A percentile compares a stretch with the other conserved stretches of the same genome.
phyloP scores from a whole-genome alignment of 2,113 vertebrate genomes.

The Acrocephalus arundinaceus region DNA sequence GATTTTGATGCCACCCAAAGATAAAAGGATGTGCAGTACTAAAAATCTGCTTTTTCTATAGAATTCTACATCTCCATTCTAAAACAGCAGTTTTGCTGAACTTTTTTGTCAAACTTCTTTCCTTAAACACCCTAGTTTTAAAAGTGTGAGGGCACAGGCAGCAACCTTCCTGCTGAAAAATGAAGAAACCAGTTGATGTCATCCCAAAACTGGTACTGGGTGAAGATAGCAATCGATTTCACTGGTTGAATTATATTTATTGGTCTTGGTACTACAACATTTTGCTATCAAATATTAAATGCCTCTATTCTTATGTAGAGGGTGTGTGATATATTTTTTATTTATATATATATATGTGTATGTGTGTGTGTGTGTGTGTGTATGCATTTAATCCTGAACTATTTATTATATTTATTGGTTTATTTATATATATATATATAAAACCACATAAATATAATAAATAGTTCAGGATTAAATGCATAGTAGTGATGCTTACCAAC shows the following conservation, averaged over 20 bases:
- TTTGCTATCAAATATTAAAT: background rate
- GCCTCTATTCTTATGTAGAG: accelerated
- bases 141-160: background rate
- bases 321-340: too few species aligned
- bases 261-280: background rate
- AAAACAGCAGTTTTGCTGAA: background rate
- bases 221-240: background rate
- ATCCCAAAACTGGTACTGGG: background rate
- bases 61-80: background rate
- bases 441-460: background rate
- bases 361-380: too few species aligned
- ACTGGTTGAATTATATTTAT: background rate
- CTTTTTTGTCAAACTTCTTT: background rate
- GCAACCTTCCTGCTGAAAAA: background rate
- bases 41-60: background rate
- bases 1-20: constrained; percentile 7
- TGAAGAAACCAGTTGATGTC: background rate
- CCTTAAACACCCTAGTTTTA: background rate
- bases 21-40: background rate
- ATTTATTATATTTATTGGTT: too few species aligned
- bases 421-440: too few species aligned
- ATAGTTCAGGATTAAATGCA: background rate
- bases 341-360: too few species aligned
- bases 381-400: too few species aligned
- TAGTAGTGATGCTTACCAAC: background rate